Base-by-base conservation (phyloP, 2,888 invertebrate species). In the Chrysomela aeneicollis region DNA sequence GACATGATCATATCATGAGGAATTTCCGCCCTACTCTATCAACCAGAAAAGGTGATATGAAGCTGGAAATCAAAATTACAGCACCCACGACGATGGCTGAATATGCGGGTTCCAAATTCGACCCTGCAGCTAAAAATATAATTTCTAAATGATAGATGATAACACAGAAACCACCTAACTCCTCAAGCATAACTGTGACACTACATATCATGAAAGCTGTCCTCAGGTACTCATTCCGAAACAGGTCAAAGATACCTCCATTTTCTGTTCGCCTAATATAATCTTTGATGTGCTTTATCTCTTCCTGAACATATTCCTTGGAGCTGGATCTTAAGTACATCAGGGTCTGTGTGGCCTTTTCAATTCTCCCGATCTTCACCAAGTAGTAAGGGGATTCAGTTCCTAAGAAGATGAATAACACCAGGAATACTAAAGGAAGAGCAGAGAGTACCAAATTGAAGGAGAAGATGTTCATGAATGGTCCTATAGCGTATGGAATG, bases 321-420 rank as follows among this genome's bases (percentile, higher is more conserved):
- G 87, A 85, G 62, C 93, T 86, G n/a, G 89, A 87, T 0, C 94
- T 86, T n/a, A 95, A 83, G 69, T 85, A 89, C 54, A 86, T 84
- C 69, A 95, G 80, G 12, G 92, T 84, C 0, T 83, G 80, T 0
- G 88, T 81, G 0, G 94, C 94, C 0, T 89, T 86, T 0, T 86
- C 82, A 0, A 80, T 82, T 63, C 85, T 81, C 22, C 89, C 87
- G 79, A 88, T 86, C 30, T 82, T 81, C 1, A 91, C 82, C 35
- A 88, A 84, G 74, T 87, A 91, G 62, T 90, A 88, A 0, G 95
- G 95, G 0, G 92, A 90, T 77, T 95, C 95, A 0, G 93, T 93
- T 86, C 93, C 89, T 69, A 89, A 87, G 76, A 88, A 85, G 79
- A 91, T 88, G 61, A 77, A 76, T 15, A 80, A 64, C 8, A 84